Evolutionary conservation across 2,797 vertebrate species (phyloP).

Genomic region (Pangasius larnaudii): DNA sequence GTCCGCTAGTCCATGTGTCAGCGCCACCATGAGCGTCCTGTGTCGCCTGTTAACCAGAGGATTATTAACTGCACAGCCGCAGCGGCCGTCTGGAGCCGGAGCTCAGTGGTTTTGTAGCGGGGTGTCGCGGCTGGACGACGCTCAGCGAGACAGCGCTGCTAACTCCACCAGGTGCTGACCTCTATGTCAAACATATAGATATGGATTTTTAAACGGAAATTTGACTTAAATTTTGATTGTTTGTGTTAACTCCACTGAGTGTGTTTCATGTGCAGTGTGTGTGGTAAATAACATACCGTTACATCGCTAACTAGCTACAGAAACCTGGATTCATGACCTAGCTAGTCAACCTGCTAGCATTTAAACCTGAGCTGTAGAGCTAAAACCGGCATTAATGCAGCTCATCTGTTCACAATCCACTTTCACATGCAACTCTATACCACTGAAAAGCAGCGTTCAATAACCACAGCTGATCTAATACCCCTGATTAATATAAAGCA

Average conservation of each 20-base stretch:
- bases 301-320: background rate
- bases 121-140: conserved; percentile 33
- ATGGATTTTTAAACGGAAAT: background rate
- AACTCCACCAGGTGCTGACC: conserved; percentile 41
- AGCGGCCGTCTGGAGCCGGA: conserved; percentile 17
- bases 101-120: conserved; percentile 42
- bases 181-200: background rate
- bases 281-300: background rate
- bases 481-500: background rate
- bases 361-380: background rate
- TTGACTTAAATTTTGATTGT: background rate
- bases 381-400: background rate
- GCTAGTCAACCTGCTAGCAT: background rate
- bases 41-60: conserved; percentile 30
- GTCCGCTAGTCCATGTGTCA: conserved; percentile 19
- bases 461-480: background rate
- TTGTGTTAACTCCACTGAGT: background rate
- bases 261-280: too few relatives aligned
- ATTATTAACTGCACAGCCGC: background rate
- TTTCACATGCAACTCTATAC: background rate
- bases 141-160: conserved; percentile 25
- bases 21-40: conserved; percentile 28
- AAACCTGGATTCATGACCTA: background rate
- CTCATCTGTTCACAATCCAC: background rate
- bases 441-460: background rate